A percentile compares a stretch with the other conserved stretches of the same genome.
phyloP scores from a whole-genome alignment of 1,140 invertebrate species.

The Akabosia matsudoensis region DNA sequence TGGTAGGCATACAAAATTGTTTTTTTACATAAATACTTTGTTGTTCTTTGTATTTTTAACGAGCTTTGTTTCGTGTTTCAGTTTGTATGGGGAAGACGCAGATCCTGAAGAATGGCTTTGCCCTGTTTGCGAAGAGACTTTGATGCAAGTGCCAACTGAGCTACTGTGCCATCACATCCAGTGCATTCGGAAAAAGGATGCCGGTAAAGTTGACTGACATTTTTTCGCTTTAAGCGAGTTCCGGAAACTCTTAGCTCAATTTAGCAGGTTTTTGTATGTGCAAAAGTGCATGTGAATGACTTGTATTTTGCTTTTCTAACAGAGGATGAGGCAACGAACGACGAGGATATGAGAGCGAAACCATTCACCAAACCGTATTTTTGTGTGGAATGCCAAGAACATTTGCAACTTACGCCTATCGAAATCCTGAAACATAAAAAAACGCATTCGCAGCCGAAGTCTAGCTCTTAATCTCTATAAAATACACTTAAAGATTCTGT shows the following conservation, averaged over 20 bases:
- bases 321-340: slow-evolving; percentile 24
- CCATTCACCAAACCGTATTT: slow-evolving; percentile 64
- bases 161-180: slow-evolving; percentile 41
- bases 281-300: background rate
- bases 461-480: no score
- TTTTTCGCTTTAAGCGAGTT: background rate
- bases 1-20: slow-evolving; percentile 60
- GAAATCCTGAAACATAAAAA: slow-evolving; percentile 57
- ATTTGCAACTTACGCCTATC: slow-evolving; percentile 40
- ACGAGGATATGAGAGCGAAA: slow-evolving; percentile 53
- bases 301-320: background rate
- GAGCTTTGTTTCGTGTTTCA: slow-evolving; percentile 44
- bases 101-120: slow-evolving; percentile 43
- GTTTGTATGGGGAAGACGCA: slow-evolving; percentile 39
- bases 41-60: slow-evolving; percentile 10
- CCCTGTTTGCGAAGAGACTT: slow-evolving; percentile 29
- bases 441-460: no score
- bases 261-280: background rate
- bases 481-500: no score
- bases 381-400: slow-evolving; percentile 65
- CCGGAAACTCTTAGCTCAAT: background rate
- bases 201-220: background rate
- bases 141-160: slow-evolving; percentile 34
- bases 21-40: slow-evolving; percentile 53
- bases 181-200: slow-evolving; percentile 25